phyloP scores from a whole-genome alignment of 2,797 vertebrate genomes.

The Myioborus melanocephalus region DNA sequence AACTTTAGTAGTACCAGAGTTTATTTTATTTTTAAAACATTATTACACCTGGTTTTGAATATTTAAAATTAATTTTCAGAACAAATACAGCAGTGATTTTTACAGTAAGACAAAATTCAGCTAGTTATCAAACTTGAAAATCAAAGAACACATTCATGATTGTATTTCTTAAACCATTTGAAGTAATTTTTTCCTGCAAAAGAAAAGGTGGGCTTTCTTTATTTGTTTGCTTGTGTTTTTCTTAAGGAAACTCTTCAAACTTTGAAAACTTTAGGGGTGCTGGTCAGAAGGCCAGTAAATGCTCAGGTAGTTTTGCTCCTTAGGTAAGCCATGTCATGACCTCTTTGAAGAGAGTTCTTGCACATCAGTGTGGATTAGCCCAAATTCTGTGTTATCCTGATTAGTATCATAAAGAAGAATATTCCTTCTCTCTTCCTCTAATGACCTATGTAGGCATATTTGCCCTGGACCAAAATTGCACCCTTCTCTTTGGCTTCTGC shows the following conservation, averaged over 20 bases:
- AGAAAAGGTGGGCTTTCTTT: neutral
- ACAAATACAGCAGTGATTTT: neutral
- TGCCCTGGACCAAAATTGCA: neutral
- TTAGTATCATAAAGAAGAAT: neutral
- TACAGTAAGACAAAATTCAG: neutral
- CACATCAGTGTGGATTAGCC: neutral
- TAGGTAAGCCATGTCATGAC: rapidly evolving
- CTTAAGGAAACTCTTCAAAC: neutral
- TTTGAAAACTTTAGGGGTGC: neutral
- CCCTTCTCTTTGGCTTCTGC: neutral
- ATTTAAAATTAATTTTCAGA: neutral
- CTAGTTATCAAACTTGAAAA: neutral
- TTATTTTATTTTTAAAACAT: neutral
- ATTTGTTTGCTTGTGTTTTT: neutral
- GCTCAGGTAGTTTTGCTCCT: neutral
- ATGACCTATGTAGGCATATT: neutral
- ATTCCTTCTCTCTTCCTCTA: neutral
- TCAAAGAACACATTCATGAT: neutral
- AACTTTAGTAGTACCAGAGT: neutral
- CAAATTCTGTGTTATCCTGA: neutral
- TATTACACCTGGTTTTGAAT: neutral
- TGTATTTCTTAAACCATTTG: neutral
- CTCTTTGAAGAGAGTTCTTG: neutral
- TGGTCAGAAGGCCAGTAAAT: neutral
- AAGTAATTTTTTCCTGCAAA: neutral